Evolutionary conservation across 2,888 invertebrate species (phyloP), one percentile per base, ranked within the genome.

Genomic region (Cloeon dipterum): DNA sequence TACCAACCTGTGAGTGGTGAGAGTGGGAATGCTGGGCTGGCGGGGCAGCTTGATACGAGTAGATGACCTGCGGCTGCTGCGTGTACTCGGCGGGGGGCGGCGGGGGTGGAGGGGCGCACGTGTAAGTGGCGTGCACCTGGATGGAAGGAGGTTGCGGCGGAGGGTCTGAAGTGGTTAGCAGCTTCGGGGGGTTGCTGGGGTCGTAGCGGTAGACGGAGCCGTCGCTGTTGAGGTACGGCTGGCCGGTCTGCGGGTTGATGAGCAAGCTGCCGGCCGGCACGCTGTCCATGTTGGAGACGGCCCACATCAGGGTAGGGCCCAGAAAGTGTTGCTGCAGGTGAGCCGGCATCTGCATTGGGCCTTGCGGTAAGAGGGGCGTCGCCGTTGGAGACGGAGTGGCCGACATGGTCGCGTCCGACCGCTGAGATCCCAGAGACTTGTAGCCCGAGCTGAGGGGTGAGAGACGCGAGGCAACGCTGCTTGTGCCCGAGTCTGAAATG

Each of bases 251-350:
- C 18, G 88, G 88, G 56, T 89, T 81, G 54, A 91, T 82, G 48
- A 89, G 76, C 47, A 88, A 62, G 47, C 85, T 83, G 41, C 89
- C 89, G 39, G 74, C 66, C 36, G 88, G 88, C 41, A 89, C 85
- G 44, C 73, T 72, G 29, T 77, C 69, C 56, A 85, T 68, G 57
- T 79, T 81, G 21, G 82, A 79, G 37, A 88, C 82, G 36, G 85
- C 83, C 83, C 88, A 89, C 53, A 85, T 72, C 34, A 76, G 66
- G 29, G 64, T 61, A 40, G 25, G 42, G 26, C 20, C 42, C 42
- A 34, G 18, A 5, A 14, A 34, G 5, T 34, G 33, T 13, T 34
- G 38, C 20, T 38, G 38, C 13, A 25, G 34, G 19, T 21, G 26
- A 14, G 25, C 14, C 8, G 34, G 25, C 11, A 25, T 33, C 5